Conservation (phyloP, 2,888 invertebrate genomes). For the Tetranychus truncatus region DNA sequence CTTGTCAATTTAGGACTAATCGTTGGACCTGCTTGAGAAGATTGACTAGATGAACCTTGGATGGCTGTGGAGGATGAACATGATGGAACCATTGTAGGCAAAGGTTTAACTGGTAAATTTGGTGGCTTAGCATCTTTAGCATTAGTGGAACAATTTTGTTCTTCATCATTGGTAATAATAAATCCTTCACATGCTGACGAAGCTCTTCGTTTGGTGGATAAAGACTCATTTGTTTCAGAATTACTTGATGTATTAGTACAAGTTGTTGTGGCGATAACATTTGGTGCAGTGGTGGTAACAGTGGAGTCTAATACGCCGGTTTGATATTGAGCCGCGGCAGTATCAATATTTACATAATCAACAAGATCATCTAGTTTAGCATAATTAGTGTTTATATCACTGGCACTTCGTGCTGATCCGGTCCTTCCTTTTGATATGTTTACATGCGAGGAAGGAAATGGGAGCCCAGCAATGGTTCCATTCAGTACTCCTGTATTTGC, state of each 20-base stretch:
- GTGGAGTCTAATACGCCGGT: not conserved
- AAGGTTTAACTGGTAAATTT: not conserved
- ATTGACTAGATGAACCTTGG: slow-evolving; percentile 5
- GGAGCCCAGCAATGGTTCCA: not conserved
- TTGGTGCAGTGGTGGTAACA: not conserved
- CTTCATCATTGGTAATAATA: not conserved
- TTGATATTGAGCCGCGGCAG: slow-evolving; percentile 1
- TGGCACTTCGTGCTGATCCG: slow-evolving; percentile 15
- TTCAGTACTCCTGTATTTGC: slow-evolving; percentile 10
- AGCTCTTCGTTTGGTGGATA: not conserved
- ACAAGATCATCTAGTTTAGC: slow-evolving; percentile 29
- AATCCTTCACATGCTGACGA: not conserved
- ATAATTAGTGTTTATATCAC: slow-evolving; percentile 29
- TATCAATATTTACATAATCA: slow-evolving; percentile 17
- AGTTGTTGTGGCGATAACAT: not conserved
- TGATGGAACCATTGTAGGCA: not conserved
- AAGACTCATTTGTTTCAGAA: not conserved
- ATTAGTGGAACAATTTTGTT: not conserved
- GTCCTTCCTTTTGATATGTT: not conserved
- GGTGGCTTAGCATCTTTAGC: not conserved
- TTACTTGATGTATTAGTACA: not conserved
- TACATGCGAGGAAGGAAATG: not conserved
- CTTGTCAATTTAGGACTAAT: slow-evolving; percentile 8
- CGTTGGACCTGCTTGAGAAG: not conserved
- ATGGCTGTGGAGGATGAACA: not conserved